phyloP scores from a whole-genome alignment of 2,888 invertebrate species.

The Tetrapedia diversipes region DNA sequence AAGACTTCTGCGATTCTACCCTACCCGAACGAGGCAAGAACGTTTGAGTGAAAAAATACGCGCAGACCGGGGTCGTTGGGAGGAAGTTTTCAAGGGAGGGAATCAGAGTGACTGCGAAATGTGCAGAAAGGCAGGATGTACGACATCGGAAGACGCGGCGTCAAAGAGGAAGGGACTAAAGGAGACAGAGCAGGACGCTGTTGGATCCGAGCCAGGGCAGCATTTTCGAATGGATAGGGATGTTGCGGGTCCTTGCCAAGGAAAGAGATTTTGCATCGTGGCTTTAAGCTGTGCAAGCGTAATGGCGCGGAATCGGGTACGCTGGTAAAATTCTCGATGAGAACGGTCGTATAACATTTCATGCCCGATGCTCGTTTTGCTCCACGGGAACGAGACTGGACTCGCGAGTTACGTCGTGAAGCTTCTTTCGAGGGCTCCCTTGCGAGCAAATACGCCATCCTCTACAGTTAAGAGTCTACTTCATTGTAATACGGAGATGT shows the following conservation, averaged over 20 bases:
- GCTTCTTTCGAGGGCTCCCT: not conserved
- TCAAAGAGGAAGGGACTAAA: slow-evolving; percentile 52
- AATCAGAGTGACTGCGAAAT: slow-evolving; percentile 48
- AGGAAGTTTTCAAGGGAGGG: slow-evolving; percentile 29
- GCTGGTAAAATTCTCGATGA: slow-evolving; percentile 53
- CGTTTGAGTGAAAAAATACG: slow-evolving; percentile 25
- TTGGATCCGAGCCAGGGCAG: slow-evolving; percentile 65
- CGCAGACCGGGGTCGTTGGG: slow-evolving; percentile 17
- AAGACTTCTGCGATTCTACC: not conserved
- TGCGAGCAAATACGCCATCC: slow-evolving; percentile 9
- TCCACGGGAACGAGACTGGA: slow-evolving; percentile 4
- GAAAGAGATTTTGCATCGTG: slow-evolving; percentile 67
- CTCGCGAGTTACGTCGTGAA: slow-evolving; percentile 16
- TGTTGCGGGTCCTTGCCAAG: slow-evolving; percentile 62
- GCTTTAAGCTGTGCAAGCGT: slow-evolving; percentile 62
- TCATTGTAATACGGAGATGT: fast-evolving
- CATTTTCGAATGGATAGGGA: slow-evolving; percentile 61
- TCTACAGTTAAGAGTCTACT: not conserved
- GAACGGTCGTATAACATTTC: slow-evolving; percentile 46
- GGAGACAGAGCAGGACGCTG: slow-evolving; percentile 51
- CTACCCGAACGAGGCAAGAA: not conserved
- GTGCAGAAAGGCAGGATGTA: slow-evolving; percentile 56
- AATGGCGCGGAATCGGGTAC: slow-evolving; percentile 63
- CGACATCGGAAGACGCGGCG: slow-evolving; percentile 55
- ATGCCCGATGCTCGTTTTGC: slow-evolving; percentile 27